Base-by-base conservation (phyloP, 2,113 vertebrate genomes). In the Pongo pygmaeus region DNA sequence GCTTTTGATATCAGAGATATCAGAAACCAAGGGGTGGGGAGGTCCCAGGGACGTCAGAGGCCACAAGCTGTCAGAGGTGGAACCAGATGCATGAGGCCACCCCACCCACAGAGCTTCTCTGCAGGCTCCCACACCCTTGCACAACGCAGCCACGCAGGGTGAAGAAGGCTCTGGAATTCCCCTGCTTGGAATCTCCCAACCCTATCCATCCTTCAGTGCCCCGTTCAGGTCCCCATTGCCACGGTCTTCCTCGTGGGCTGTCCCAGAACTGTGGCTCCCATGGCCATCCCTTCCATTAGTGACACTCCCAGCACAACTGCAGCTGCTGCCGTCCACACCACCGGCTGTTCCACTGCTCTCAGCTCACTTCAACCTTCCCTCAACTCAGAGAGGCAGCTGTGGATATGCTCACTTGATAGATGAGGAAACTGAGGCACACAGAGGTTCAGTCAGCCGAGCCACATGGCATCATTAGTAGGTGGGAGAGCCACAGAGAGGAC, bases 401-500 rank as follows among this genome's bases (percentile, higher is more conserved):
- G 0, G 1, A 5, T 0, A 0, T 11, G 12, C 69, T 57, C 3
- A 0, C 0, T 30, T 38, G 12, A 12, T 6, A 8, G 35, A 25
- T 2, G 0, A 23, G 40, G 86, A 40, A 46, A 30, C 22, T 5
- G 8, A 55, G 48, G 27, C 25, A 3, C 13, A 10, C 13, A 2
- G 38, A 57, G 17, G 35, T 46, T 22, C 13, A 8, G 25, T 0
- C 7, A 14, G 1, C 5, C 0, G 2, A 22, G 57, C 10, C 0
- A 1, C 1, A 8, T 0, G 1, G 17, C 2, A 6, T 17, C 40
- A 2, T 2, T 2, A 17, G 22, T 1, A 22, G 16, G 9, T 12
- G 57, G 23, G 6, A 43, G 23, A 27, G 23, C 27, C 3, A 0
- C 13, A 5, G 6, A 1, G 23, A 27, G 38, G 40, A 27, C 35